These are phyloP conservation scores for Macaria liturata DNA, from an alignment of 2,888 invertebrate species.

Conservation along the genomic window DNA sequence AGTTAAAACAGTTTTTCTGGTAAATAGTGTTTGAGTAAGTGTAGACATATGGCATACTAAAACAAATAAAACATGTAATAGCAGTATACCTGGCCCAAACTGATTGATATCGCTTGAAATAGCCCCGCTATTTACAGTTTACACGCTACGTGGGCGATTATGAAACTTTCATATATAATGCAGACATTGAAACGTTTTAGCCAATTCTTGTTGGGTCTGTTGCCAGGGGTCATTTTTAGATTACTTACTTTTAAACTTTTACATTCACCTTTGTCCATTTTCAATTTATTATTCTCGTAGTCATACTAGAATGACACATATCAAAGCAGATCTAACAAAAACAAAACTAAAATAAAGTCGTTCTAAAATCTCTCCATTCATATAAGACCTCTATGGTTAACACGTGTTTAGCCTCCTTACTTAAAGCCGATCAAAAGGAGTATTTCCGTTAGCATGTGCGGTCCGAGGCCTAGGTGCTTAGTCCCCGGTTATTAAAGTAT, in stretches of 20 bases:
- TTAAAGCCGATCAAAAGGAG: neutral
- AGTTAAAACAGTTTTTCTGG: no score
- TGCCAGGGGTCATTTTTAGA: neutral
- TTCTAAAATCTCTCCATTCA: no score
- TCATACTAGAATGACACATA: no score
- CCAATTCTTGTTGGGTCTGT: neutral
- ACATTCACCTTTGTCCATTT: no score
- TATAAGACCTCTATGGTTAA: no score
- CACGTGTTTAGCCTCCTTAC: no score
- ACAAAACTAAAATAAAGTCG: no score
- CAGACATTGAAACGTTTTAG: conserved; percentile 3
- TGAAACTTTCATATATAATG: conserved; percentile 21
- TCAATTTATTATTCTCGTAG: no score
- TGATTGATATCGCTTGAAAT: conserved; percentile 21
- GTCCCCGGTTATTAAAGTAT: conserved; percentile 52
- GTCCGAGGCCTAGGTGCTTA: conserved; percentile 19
- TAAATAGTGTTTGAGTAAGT: no score
- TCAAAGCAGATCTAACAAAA: no score
- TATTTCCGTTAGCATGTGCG: conserved; percentile 3
- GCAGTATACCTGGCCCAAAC: conserved; percentile 10
- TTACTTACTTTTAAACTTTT: neutral
- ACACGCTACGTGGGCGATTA: conserved; percentile 24
- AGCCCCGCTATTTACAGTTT: conserved; percentile 20
- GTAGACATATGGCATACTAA: neutral
- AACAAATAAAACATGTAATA: conserved; percentile 14